Evolutionary conservation across 2,797 vertebrate genomes (phyloP).

Genomic region (Buceros bicornis): DNA sequence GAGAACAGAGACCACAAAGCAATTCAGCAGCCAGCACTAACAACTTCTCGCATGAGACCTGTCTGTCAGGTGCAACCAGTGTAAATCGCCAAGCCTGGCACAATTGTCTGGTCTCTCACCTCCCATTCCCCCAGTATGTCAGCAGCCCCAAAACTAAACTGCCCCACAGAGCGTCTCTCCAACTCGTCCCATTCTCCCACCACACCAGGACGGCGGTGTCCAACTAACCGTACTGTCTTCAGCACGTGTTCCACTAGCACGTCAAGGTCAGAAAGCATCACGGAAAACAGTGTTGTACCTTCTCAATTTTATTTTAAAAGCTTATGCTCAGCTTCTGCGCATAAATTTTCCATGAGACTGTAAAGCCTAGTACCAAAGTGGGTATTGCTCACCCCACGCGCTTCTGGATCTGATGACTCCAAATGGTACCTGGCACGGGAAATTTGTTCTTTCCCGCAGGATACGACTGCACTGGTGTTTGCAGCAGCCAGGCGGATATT

Average conservation of each 20-base stretch:
- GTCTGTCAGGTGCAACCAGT: neutral
- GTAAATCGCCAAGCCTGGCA: neutral
- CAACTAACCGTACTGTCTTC: neutral
- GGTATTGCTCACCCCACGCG: neutral
- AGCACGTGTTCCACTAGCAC: neutral
- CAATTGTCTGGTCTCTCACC: neutral
- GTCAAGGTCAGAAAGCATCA: neutral
- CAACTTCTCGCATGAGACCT: neutral
- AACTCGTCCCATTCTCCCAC: neutral
- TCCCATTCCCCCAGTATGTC: neutral
- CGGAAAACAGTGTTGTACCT: neutral
- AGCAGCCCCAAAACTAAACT: neutral
- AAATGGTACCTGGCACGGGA: constrained; percentile 44
- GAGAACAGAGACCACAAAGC: neutral
- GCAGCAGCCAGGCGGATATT: constrained; percentile 5
- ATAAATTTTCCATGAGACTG: neutral
- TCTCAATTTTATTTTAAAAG: neutral
- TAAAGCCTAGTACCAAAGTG: neutral
- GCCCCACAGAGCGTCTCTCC: neutral
- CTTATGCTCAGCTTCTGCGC: neutral
- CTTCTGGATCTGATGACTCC: constrained; percentile 21
- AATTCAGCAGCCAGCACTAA: neutral
- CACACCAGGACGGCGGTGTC: neutral
- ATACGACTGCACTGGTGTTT: constrained; percentile 29
- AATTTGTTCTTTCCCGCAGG: constrained; percentile 55